These are phyloP conservation scores for Channallabes apus DNA, from an alignment of 2,797 vertebrate species.

Conservation along the genomic window DNA sequence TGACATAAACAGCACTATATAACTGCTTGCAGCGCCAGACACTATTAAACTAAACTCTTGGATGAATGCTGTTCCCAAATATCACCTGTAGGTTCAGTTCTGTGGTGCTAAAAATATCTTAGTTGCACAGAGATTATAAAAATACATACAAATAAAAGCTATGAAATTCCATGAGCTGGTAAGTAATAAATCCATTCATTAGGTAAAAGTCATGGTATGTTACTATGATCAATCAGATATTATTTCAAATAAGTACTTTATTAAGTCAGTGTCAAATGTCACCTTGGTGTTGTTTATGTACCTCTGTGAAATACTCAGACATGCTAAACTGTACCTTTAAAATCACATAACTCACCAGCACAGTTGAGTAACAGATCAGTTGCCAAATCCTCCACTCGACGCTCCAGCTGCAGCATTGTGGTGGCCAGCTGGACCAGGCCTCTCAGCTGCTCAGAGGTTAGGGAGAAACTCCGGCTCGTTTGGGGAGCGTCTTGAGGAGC, in stretches of 20 bases:
- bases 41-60: slow-evolving; percentile 31
- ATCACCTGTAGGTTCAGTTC: slow-evolving; percentile 26
- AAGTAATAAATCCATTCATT: neutral
- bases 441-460: slow-evolving; percentile 84
- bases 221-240: neutral
- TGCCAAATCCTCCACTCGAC: slow-evolving; percentile 76
- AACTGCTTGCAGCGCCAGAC: slow-evolving; percentile 25
- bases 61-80: slow-evolving; percentile 24
- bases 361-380: slow-evolving; percentile 74
- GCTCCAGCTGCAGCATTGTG: slow-evolving; percentile 83
- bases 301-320: too few relatives aligned
- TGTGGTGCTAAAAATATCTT: neutral
- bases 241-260: neutral
- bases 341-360: slow-evolving; percentile 66
- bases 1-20: slow-evolving; percentile 21
- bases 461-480: slow-evolving; percentile 75
- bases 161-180: neutral
- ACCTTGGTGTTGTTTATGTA: neutral
- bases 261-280: neutral
- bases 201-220: neutral
- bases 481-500: slow-evolving; percentile 65
- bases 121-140: neutral
- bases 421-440: slow-evolving; percentile 81
- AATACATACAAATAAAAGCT: neutral
- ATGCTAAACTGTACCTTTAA: slow-evolving; percentile 78